Base-by-base conservation (phyloP, 2,113 vertebrate species). In the Toxotes jaculatrix region DNA sequence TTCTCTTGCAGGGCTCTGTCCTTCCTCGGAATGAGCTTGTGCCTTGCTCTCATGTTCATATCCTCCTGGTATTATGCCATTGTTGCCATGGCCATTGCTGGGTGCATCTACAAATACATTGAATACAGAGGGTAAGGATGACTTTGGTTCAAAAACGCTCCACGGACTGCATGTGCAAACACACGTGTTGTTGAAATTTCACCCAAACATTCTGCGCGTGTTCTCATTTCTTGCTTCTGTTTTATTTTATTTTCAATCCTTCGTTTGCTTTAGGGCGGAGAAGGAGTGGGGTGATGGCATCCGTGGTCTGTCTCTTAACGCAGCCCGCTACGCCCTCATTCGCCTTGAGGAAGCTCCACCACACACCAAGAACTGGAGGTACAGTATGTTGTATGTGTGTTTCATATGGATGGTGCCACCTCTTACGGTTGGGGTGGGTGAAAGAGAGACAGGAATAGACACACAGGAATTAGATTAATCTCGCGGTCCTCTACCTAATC, bases 351-450 rank as follows among this genome's bases (percentile, higher is more conserved):
- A 98, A 0, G 96, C 97, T 0, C 96, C 97, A 2, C 97, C 96
- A 11, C 98, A 99, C 92, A 99, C 98, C 19, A 99, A 99, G 93
- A 99, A 99, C 94, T 99, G 98, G 98, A 97, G 98, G 98, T 99
- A 90, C 79, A 10, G 2, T 9, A 3, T 8, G 3, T 36, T 32
- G 8, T 73, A 55, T 59, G 1, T 23, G 14, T 65, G n/a, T 32
- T 34, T 73, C 17, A 49, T 4, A 16, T 32, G 21, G 16, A 8
- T 45, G 40, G 27, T 67, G 42, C 40, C 62, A 71, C 47, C 74
- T 75, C 55, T 67, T 68, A 21, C n/a, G 51, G 77, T 17, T 60
- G 40, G 1, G 7, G 21, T 43, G 61, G 55, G 27, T 27, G 27
- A 36, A 60, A 59, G 55, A 38, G 43, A 71, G 74, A 82, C 69